Conservation (phyloP, 2,888 invertebrate species). For the Pachliopta kotzebuea region DNA sequence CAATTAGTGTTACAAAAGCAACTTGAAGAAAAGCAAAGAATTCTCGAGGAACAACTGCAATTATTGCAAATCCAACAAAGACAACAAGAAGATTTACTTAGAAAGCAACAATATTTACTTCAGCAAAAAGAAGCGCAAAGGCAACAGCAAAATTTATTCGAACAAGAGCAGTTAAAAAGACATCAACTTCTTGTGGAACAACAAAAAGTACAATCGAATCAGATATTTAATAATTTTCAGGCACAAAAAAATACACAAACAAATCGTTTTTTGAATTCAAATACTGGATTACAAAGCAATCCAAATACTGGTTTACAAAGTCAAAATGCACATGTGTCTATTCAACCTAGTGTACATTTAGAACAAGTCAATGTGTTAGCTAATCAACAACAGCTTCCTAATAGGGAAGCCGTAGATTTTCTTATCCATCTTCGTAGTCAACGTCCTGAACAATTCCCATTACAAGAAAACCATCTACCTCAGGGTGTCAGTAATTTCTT, state of each 20-base stretch:
- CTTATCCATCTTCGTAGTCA: constrained; percentile 69
- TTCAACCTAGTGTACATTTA: constrained; percentile 73
- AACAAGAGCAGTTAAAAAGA: constrained; percentile 51
- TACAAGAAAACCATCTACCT: constrained; percentile 73
- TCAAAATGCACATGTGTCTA: constrained; percentile 61
- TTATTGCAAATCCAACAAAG: constrained; percentile 84
- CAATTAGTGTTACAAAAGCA: constrained; percentile 68
- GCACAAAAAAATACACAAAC: constrained; percentile 54
- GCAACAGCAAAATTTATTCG: constrained; percentile 50
- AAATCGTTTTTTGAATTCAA: constrained; percentile 52
- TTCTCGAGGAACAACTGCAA: constrained; percentile 85
- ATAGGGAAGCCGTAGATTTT: constrained; percentile 79
- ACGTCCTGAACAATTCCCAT: constrained; percentile 67
- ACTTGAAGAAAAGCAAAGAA: constrained; percentile 84
- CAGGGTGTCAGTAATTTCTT: constrained; percentile 66
- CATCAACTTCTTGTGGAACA: constrained; percentile 55
- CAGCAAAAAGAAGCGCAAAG: constrained; percentile 70
- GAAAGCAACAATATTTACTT: constrained; percentile 82
- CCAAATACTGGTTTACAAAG: constrained; percentile 49
- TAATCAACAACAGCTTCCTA: constrained; percentile 80
- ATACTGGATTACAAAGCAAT: constrained; percentile 43
- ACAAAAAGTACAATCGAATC: constrained; percentile 55
- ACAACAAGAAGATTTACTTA: constrained; percentile 84
- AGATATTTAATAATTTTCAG: constrained; percentile 57
- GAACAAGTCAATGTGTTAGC: constrained; percentile 55